Evolutionary conservation across 2,113 vertebrate genomes (phyloP), one percentile per base, ranked within the genome.

Genomic region (Archocentrus centrarchus): DNA sequence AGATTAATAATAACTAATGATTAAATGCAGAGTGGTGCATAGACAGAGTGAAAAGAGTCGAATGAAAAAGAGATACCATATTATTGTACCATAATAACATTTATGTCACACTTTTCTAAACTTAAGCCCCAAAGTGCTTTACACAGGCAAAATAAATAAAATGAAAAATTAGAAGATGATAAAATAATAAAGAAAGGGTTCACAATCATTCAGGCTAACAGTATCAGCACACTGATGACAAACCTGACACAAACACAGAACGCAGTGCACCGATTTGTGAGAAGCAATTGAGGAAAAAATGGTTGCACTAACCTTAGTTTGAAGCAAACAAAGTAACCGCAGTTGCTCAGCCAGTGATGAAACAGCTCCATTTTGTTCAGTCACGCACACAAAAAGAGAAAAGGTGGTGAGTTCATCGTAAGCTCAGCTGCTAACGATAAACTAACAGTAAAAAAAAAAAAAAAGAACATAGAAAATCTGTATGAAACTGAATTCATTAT

Each of bases 311-410:
- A 73, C 66, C 44, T 73, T 32, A 14, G 30, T 73, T 22, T 53
- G 39, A 53, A 39, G 77, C 35, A 85, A 75, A 85, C 53, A 59
- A 66, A 76, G 59, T 20, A 20, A 22, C 41, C 50, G 10, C 37
- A 85, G 7, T 22, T 59, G 66, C 17, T 64, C 59, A 59, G 59
- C 59, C 11, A 75, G 83, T 20, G 64, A 75, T 59, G 58, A 60
- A 62, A 73, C 15, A 59, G 27, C 27, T 32, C 5, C 5, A 39
- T 39, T 82, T 47, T 41, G n/a, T 55, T 79, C 4, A 32, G 30
- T 60, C 22, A 27, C 53, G 53, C 39, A 24, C 37, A 61, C 24
- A 58, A 15, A 39, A n/a, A 55, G 30, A 66, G 3, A 50, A 58
- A 11, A 53, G 44, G 44, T 13, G 44, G 66, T 32, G 66, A 73